Evolutionary conservation across 2,113 vertebrate genomes (phyloP).

Genomic region (Ammodytes marinus): DNA sequence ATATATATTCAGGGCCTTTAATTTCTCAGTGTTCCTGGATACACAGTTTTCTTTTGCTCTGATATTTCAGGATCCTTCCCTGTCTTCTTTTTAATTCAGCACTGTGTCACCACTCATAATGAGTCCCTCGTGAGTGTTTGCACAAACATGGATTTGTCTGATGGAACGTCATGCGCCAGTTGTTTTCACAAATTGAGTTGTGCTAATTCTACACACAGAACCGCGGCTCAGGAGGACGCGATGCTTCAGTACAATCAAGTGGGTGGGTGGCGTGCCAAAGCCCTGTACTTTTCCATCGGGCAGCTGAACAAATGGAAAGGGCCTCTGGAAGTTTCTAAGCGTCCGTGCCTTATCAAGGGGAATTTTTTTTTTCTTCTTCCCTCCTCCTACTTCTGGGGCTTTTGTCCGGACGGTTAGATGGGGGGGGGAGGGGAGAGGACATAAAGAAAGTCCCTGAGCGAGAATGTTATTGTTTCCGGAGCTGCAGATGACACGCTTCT

Average conservation of each 20-base stretch:
- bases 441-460: constrained; percentile 3
- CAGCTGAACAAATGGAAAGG: constrained; percentile 57
- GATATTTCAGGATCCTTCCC: neutral
- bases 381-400: constrained; percentile 27
- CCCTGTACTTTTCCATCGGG: constrained; percentile 76
- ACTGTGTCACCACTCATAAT: constrained; percentile 44
- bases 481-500: constrained; percentile 64
- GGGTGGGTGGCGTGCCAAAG: constrained; percentile 14
- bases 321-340: constrained; percentile 56
- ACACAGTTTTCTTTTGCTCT: neutral
- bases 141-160: constrained; percentile 68
- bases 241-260: constrained; percentile 4
- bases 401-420: constrained; percentile 33
- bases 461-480: constrained; percentile 71
- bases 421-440: neutral
- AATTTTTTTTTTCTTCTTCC: neutral
- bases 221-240: constrained; percentile 27
- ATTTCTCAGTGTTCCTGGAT: neutral
- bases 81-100: constrained; percentile 11
- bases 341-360: constrained; percentile 44
- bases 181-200: constrained; percentile 77
- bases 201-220: constrained; percentile 59
- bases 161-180: constrained; percentile 63
- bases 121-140: constrained; percentile 51
- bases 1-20: neutral